These are phyloP conservation scores for Loripinus fragilis DNA, from an alignment of 2,888 invertebrate genomes.

Conservation along the genomic window DNA sequence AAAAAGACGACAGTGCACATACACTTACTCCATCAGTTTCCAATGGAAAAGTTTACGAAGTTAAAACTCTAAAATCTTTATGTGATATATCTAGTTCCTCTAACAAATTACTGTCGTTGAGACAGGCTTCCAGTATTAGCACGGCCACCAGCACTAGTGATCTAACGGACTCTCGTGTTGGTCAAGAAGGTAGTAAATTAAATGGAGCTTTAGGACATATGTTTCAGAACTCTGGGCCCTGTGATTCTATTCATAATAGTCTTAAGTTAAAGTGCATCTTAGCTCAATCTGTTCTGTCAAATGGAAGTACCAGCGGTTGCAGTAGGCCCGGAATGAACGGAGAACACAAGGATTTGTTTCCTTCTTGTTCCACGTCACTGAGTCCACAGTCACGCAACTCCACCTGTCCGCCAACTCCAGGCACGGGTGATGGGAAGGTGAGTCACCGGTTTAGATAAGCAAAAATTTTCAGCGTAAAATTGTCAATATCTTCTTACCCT, in stretches of 20 bases:
- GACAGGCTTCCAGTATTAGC: conserved; percentile 73
- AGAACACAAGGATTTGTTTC: conserved; percentile 59
- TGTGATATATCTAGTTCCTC: conserved; percentile 50
- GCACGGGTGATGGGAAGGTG: conserved; percentile 80
- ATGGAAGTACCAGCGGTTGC: conserved; percentile 27
- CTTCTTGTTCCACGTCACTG: conserved; percentile 84
- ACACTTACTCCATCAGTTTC: conserved; percentile 28
- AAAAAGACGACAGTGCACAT: conserved; percentile 37
- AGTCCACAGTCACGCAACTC: conserved; percentile 87
- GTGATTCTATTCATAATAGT: conserved; percentile 35
- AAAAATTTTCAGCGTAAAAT: too few relatives aligned
- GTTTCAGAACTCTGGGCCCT: not conserved
- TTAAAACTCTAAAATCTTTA: conserved; percentile 46
- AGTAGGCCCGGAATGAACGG: conserved; percentile 43
- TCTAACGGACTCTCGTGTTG: conserved; percentile 78
- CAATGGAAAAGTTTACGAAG: conserved; percentile 37
- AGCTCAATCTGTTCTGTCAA: conserved; percentile 40
- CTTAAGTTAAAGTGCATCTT: conserved; percentile 61
- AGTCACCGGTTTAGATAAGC: too few relatives aligned
- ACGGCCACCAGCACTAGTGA: conserved; percentile 81
- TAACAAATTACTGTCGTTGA: conserved; percentile 54
- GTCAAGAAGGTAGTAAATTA: not conserved
- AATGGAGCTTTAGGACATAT: not conserved
- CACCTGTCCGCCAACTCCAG: conserved; percentile 86
- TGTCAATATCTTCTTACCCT: too few relatives aligned